phyloP scores from a whole-genome alignment of 2,888 invertebrate species.

The Caenorhabditis becei region DNA sequence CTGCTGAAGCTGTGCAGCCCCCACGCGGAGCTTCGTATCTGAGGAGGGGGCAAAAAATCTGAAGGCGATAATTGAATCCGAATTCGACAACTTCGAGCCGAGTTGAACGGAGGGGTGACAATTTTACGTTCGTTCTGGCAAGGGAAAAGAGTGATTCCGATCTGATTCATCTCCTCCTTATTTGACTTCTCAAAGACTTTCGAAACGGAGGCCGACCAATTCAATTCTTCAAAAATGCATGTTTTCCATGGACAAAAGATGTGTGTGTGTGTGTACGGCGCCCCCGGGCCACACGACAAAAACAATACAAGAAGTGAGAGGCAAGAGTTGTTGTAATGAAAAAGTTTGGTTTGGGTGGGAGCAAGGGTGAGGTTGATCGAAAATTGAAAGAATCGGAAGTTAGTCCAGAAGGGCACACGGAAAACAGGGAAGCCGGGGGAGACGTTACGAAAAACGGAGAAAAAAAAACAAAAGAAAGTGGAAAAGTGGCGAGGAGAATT shows the following conservation, averaged over 20 bases:
- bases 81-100: not conserved
- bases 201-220: constrained; percentile 38
- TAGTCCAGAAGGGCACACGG: not conserved
- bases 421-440: not conserved
- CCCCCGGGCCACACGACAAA: constrained; percentile 34
- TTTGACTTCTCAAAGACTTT: constrained; percentile 30
- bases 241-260: constrained; percentile 41
- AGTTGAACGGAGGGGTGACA: not conserved
- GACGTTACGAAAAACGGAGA: not conserved
- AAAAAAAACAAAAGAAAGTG: constrained; percentile 11
- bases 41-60: not conserved
- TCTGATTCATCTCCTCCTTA: constrained; percentile 31
- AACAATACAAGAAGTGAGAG: constrained; percentile 48
- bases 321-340: constrained; percentile 22
- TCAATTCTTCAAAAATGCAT: constrained; percentile 61
- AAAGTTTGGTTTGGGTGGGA: constrained; percentile 14
- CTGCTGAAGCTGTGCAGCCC: not conserved
- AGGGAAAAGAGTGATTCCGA: not conserved
- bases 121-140: not conserved
- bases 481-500: constrained; percentile 10
- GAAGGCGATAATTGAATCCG: constrained; percentile 3
- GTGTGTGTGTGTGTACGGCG: constrained; percentile 20
- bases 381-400: not conserved
- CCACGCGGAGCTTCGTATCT: not conserved
- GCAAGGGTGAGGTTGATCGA: not conserved